Conservation (phyloP, 2,797 vertebrate genomes). For the Aeoliscus strigatus region DNA sequence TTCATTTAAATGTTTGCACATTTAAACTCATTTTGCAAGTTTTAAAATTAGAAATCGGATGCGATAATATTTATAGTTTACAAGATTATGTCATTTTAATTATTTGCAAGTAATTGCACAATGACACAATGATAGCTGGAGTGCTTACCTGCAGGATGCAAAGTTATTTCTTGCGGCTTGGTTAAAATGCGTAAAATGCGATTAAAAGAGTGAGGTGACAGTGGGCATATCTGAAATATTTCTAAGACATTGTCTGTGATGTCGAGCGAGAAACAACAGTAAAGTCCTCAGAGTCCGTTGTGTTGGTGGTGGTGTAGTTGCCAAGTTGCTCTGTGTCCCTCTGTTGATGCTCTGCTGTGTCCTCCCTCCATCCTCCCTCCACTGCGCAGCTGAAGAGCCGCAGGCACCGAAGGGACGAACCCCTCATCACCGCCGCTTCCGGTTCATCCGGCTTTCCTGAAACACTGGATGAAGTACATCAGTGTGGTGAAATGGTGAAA, state of each 20-base stretch:
- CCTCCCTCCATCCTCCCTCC: neutral
- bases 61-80: too few relatives aligned
- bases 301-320: constrained; percentile 3
- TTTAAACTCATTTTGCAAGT: too few relatives aligned
- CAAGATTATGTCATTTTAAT: too few relatives aligned
- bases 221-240: too few relatives aligned
- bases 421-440: neutral
- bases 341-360: constrained; percentile 33
- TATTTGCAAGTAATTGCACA: too few relatives aligned
- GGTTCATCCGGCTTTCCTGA: too few relatives aligned
- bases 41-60: too few relatives aligned
- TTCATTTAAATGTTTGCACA: too few relatives aligned
- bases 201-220: neutral
- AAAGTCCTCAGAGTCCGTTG: constrained; percentile 40
- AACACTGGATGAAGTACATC: too few relatives aligned
- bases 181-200: fast-evolving
- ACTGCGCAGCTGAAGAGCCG: constrained; percentile 37
- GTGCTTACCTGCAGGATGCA: constrained; percentile 48
- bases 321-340: constrained; percentile 32
- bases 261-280: constrained; percentile 1
- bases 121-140: neutral
- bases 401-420: constrained; percentile 17
- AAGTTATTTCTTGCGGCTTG: constrained; percentile 29
- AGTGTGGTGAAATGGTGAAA: too few relatives aligned
- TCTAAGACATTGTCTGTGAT: neutral